These are phyloP conservation scores for Oreochromis tanganicae DNA, from an alignment of 2,113 vertebrate genomes.

Conservation along the genomic window DNA sequence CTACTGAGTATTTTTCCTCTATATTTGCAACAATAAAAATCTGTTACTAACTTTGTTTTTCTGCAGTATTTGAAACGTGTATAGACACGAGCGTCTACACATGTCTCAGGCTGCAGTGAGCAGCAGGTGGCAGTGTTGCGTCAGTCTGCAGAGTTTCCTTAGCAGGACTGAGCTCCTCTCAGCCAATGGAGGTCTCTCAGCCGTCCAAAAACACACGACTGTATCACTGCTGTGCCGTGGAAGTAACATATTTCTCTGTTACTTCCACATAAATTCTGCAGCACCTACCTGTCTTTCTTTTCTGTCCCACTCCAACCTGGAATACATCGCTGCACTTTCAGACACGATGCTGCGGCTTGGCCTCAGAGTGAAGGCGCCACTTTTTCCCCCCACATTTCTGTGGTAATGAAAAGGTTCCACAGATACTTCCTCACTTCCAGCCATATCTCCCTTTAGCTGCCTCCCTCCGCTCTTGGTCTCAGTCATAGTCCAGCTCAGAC, in stretches of 20 bases:
- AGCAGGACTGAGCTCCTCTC: not conserved
- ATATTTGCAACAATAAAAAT: not conserved
- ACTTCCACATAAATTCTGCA: not conserved
- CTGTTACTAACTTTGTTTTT: not conserved
- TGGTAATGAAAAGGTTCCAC: conserved; percentile 9
- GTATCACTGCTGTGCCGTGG: not conserved
- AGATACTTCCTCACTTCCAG: not conserved
- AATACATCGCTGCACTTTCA: not conserved
- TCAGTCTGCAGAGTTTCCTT: not conserved
- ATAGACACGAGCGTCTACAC: rapidly evolving
- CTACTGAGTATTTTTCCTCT: not conserved
- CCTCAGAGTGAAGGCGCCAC: not conserved
- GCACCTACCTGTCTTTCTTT: not conserved
- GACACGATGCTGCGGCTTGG: not conserved
- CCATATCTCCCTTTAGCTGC: not conserved
- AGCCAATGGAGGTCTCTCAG: not conserved
- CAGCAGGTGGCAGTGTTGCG: conserved; percentile 56
- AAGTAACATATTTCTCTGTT: not conserved
- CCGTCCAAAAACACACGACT: not conserved
- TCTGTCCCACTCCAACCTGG: not conserved
- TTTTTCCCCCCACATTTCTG: conserved; percentile 1
- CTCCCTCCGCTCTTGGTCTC: not conserved
- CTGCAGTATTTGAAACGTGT: not conserved
- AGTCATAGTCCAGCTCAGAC: not conserved
- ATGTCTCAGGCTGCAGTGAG: not conserved